Base-by-base conservation (phyloP, 2,888 invertebrate genomes). In the Daptonema setosum region DNA sequence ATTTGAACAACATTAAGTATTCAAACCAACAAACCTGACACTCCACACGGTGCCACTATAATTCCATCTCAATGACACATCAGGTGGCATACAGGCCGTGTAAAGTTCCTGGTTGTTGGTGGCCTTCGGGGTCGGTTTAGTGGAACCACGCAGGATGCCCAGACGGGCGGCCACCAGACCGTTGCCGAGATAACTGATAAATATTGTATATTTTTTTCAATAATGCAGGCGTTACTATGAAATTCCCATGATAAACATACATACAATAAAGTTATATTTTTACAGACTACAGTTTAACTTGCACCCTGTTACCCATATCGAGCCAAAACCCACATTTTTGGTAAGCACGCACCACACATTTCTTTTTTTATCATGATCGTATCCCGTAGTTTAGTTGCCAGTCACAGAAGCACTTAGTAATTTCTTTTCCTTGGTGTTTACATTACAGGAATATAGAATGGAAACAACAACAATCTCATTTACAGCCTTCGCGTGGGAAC, bases 121-220 rank as follows among this genome's bases (percentile, higher is more conserved):
- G 14, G 53, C 53, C 14, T 53, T 24, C 20, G 54, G 55, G 17
- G 54, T 24, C 8, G 54, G 20, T 17, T 50, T n/a, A 52, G 58
- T 30, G 58, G 57, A 20, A 45, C 47, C 53, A 5, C 57, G 54
- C 1, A 66, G 58, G 14, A 66, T 63, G 24, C 63, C 63, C 48
- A 69, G 58, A 11, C 93, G 78, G 0, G 87, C 86, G n/a, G 91
- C 85, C 78, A 87, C 82, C 52, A 95, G 72, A 0, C 95, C 93
- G 63, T 88, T 75, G 3, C 87, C 86, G 60, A 93, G 75, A 73
- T 90, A 93, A 70, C 93, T 93, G 73, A 63, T 75, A 68, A 68
- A 70, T 62, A 71, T 71, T 71, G 8, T 8, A 70, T 62, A 71
- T 71, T 71, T 2, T 20, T 50, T 50, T 50, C 17, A 11, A 8